Evolutionary conservation across 2,113 vertebrate species (phyloP), one percentile per base, ranked within the genome.

Genomic region (Phaetusa simplex): DNA sequence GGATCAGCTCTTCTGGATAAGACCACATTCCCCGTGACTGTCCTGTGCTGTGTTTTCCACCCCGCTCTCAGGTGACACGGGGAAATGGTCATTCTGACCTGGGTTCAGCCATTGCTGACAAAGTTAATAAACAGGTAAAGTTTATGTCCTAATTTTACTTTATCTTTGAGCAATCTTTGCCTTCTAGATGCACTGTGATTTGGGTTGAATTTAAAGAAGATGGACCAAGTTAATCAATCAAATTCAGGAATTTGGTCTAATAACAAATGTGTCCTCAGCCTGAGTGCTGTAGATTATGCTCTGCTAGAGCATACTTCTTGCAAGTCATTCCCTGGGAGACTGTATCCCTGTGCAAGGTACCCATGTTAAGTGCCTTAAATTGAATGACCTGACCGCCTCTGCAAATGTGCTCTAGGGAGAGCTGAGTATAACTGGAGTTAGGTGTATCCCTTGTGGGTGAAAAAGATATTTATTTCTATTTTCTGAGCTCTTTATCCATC

Each of bases 61-160:
- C 5, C 12, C 11, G 6, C 6, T 56, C 71, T 19, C 26, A 43
- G 42, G 7, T n/a, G 70, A n/a, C 1, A 1, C 1, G 6, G 15
- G 8, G 15, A 80, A 43, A 53, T 40, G 15, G 30, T 74, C 16
- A 7, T 85, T 82, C 38, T 82, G 42, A 55, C 14, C 18, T 72
- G 17, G 22, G 7, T 47, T 84, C 38, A 47, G 6, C 13, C 18
- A 11, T 6, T 79, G 38, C 32, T 58, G 19, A 47, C 13, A 36
- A 81, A 67, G 15, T 26, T 65, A 56, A 61, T 80, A 69, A 69
- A 5, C 11, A 53, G 18, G 14, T 43, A 8, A 52, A 62, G 30
- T 58, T 78, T 71, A 8, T 47, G 23, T n/a, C 26, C 64, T 78
- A 4, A 12, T 52, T 19, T 74, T 58, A 22, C 5, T 82, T 36